phyloP scores from a whole-genome alignment of 2,797 vertebrate genomes.

The Catostomus latipinnis region DNA sequence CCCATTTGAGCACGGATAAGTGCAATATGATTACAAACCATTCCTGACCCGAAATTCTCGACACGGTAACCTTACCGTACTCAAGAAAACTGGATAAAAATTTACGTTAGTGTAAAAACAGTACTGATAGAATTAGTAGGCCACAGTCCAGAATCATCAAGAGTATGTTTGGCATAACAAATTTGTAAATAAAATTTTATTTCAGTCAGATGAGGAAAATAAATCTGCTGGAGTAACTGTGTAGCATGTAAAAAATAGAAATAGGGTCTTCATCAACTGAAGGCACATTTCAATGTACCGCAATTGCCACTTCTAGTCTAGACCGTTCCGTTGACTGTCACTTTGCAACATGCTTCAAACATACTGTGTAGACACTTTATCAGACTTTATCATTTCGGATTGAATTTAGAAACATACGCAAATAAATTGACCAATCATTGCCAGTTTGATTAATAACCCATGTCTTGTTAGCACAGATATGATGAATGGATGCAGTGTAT shows the following conservation, averaged over 20 bases:
- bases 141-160: neutral
- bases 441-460: slow-evolving; percentile 49
- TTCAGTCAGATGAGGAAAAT: neutral
- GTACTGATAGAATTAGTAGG: neutral
- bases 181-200: neutral
- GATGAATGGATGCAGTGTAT: slow-evolving; percentile 36
- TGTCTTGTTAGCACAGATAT: slow-evolving; percentile 36
- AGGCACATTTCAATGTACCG: too few relatives aligned
- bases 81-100: too few relatives aligned
- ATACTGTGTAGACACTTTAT: too few relatives aligned
- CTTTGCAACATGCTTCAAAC: too few relatives aligned
- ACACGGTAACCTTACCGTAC: too few relatives aligned
- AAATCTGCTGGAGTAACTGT: neutral
- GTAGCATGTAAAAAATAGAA: neutral
- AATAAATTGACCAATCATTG: slow-evolving; percentile 26
- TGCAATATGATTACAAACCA: too few relatives aligned
- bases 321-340: too few relatives aligned
- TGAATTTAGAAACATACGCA: slow-evolving; percentile 8
- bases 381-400: neutral
- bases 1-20: too few relatives aligned
- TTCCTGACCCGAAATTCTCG: too few relatives aligned
- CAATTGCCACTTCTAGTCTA: too few relatives aligned
- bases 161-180: neutral
- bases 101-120: too few relatives aligned
- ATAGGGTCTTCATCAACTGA: neutral